Percentiles rank a stretch among this genome's conserved stretches.
Evolutionary conservation across 2,888 invertebrate species (phyloP).

Genomic region (Dryobota labecula): DNA sequence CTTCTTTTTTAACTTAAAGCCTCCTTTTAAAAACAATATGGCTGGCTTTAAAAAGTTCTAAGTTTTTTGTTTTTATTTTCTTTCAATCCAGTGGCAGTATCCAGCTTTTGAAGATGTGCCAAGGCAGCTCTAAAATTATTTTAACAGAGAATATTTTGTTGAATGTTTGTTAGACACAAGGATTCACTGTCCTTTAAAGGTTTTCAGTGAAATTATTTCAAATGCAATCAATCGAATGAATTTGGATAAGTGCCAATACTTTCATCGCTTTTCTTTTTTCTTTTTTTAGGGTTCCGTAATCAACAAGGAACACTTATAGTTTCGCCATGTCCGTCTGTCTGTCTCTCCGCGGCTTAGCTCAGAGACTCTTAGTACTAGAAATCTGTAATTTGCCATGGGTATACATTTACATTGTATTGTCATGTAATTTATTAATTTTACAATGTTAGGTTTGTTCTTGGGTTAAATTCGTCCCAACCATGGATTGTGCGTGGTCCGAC

Average conservation of each 20-base stretch:
- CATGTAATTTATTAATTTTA: too few species aligned
- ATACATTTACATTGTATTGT: too few species aligned
- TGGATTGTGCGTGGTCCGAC: too few species aligned
- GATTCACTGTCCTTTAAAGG: background rate
- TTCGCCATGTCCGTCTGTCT: too few species aligned
- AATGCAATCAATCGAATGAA: background rate
- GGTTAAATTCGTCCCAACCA: too few species aligned
- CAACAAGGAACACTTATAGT: too few species aligned
- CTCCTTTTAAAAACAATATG: slow-evolving; percentile 29
- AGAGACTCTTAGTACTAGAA: too few species aligned
- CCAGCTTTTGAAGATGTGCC: slow-evolving; percentile 20
- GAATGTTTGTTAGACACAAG: background rate
- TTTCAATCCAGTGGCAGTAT: background rate
- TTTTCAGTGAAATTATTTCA: background rate
- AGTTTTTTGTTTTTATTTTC: slow-evolving; percentile 19
- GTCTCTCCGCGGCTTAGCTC: too few species aligned
- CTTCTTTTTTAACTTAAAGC: slow-evolving; percentile 18
- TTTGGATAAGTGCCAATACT: background rate
- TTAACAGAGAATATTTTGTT: background rate
- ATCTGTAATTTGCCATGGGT: too few species aligned
- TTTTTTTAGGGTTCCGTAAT: too few species aligned
- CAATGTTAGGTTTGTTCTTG: too few species aligned
- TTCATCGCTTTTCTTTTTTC: background rate
- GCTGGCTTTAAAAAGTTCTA: background rate
- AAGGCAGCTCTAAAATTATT: background rate